A percentile compares a stretch with the other conserved stretches of the same genome.
Conservation (phyloP, 1,140 invertebrate genomes). For the Scaptodrosophila lebanonensis region DNA sequence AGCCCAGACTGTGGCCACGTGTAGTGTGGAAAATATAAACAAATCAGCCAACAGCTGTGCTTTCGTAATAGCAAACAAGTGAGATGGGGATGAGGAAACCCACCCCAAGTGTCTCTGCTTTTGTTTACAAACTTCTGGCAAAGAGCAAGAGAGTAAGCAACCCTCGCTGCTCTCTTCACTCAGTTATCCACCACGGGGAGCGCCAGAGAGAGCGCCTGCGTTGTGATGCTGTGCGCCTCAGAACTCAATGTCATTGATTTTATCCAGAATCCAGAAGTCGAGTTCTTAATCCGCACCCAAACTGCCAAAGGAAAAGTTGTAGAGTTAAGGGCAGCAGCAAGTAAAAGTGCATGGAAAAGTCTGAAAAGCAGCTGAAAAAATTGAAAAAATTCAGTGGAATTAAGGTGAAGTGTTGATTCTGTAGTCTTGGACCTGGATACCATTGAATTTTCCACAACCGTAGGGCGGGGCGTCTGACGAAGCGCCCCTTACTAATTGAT, state of each 20-base stretch:
- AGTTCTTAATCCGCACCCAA: constrained; percentile 71
- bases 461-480: constrained; percentile 46
- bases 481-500: constrained; percentile 33
- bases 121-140: constrained; percentile 59
- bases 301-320: constrained; percentile 49
- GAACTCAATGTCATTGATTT: constrained; percentile 59
- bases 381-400: constrained; percentile 2
- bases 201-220: constrained; percentile 19
- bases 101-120: constrained; percentile 28
- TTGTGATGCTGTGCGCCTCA: constrained; percentile 50
- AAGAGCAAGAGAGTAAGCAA: constrained; percentile 1
- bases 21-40: no score
- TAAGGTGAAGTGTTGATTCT: constrained; percentile 28
- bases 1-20: no score
- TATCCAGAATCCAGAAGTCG: constrained; percentile 65
- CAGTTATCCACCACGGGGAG: no score
- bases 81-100: no score
- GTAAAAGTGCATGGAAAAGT: constrained; percentile 37
- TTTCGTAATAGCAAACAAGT: constrained; percentile 13
- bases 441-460: not conserved
- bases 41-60: constrained; percentile 57
- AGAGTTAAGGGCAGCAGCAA: constrained; percentile 24
- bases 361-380: constrained; percentile 15
- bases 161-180: not conserved
- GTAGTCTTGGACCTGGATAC: not conserved